Base-by-base conservation (phyloP, 1,140 invertebrate species). In the Coenobita brevimanus region DNA sequence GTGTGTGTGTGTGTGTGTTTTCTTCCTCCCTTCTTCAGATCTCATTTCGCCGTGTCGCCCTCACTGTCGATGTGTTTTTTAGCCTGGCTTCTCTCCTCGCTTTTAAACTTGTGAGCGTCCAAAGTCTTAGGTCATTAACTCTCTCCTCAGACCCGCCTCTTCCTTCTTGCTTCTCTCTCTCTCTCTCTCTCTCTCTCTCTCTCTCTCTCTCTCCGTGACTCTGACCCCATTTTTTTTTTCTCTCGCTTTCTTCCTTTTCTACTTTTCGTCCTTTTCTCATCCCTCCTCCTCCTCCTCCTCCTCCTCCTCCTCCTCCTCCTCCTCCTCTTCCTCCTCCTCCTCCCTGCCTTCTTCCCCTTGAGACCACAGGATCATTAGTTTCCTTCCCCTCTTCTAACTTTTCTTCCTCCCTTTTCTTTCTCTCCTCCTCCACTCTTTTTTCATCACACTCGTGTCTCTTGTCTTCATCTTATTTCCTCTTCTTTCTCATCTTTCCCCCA, bases 91-190 rank as follows among this genome's bases (percentile, higher is more conserved):
- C 27, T 71, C 8, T 73, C 17, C 41, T 13, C 33, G 41, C 69
- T 73, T 73, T 73, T 41, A 73, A 50, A 50, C 6, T 50, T 50
- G 46, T 50, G 46, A 50, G 46, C 17, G 46, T 50, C 46, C 17
- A 50, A 50, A 73, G 36, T 73, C 41, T 41, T 38, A 21, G 69
- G 33, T 41, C 69, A 73, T 73, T 73, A 73, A 41, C 36, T 73
- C 17, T 13, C 13, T 38, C n/a, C 36, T 73, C 69, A 8, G 17
- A 10, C 41, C 69, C 36, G 30, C 21, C 36, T 41, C 69, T 36
- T 21, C 41, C 36, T 38, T 73, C 69, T 33, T 3, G 24, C 67
- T 13, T 17, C 67, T 17, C 67, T 36, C 67, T 30, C 33, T 36
- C 24, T 13, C 33, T 69, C 33, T 15, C 33, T 6, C 67, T 69